These are phyloP conservation scores for Psittacula derbiana DNA, from an alignment of 2,797 vertebrate species.

Conservation along the genomic window DNA sequence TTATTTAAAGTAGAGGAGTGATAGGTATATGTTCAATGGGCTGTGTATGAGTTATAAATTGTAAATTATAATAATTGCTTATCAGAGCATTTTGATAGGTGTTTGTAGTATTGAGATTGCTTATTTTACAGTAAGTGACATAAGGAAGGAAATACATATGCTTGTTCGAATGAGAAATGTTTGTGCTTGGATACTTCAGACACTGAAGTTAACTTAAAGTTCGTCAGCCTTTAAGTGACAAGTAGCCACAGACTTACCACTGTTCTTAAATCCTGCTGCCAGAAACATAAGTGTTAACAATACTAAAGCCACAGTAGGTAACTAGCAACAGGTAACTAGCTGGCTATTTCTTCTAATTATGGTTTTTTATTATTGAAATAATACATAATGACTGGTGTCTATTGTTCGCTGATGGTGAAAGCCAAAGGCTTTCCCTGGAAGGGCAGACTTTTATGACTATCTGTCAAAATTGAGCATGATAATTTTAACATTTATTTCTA, in stretches of 20 bases:
- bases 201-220: neutral
- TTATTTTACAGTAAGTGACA: neutral
- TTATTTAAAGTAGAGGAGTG: neutral
- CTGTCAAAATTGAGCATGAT: neutral
- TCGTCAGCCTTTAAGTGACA: neutral
- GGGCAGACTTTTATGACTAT: neutral
- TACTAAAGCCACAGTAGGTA: neutral
- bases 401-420: neutral
- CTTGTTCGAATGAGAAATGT: neutral
- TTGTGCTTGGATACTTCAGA: neutral
- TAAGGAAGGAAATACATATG: neutral
- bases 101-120: neutral
- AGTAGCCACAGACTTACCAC: neutral
- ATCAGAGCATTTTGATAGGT: neutral
- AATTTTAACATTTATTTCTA: constrained; percentile 4
- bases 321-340: neutral
- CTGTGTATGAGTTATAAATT: neutral
- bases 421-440: neutral
- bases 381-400: neutral
- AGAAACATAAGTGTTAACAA: neutral
- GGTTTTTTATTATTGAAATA: neutral
- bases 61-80: neutral
- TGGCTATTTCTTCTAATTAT: neutral
- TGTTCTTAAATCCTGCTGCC: neutral
- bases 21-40: neutral